Conservation (phyloP, 2,888 invertebrate species). For the Cinara cedri region DNA sequence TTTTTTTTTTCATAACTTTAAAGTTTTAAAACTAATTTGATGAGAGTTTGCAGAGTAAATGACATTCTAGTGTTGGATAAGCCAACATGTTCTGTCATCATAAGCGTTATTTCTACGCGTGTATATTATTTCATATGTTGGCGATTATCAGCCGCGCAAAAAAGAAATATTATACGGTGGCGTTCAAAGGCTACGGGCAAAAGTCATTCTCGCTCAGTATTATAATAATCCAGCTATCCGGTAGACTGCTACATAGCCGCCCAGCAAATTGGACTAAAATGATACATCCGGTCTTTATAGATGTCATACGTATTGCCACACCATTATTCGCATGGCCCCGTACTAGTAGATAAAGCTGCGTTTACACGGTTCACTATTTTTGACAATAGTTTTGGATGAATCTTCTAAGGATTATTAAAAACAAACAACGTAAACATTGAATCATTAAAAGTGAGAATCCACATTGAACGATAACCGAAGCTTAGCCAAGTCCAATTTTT, state of each 20-base stretch:
- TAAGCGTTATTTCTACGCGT: not conserved
- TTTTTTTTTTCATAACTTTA: too few species aligned
- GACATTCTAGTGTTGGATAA: too few species aligned
- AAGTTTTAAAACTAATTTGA: too few species aligned
- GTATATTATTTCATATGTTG: not conserved
- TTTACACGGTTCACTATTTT: too few species aligned
- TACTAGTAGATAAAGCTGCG: too few species aligned
- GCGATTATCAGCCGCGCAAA: slow-evolving; percentile 12
- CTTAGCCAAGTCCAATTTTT: too few species aligned
- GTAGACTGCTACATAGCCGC: slow-evolving; percentile 13
- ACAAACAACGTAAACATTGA: too few species aligned
- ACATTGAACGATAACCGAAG: too few species aligned
- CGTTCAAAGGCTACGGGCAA: slow-evolving; percentile 43
- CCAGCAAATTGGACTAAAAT: slow-evolving; percentile 51
- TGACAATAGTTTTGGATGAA: too few species aligned
- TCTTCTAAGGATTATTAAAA: too few species aligned
- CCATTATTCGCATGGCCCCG: not conserved
- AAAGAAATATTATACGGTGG: not conserved
- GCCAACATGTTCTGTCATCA: not conserved
- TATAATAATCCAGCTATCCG: slow-evolving; percentile 48
- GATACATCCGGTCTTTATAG: slow-evolving; percentile 46
- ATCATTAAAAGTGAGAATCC: too few species aligned
- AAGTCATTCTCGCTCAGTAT: slow-evolving; percentile 23
- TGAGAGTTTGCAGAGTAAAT: not conserved
- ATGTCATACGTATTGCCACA: slow-evolving; percentile 19